Conservation (phyloP, 2,888 invertebrate genomes). For the Eustalomyia histrio region DNA sequence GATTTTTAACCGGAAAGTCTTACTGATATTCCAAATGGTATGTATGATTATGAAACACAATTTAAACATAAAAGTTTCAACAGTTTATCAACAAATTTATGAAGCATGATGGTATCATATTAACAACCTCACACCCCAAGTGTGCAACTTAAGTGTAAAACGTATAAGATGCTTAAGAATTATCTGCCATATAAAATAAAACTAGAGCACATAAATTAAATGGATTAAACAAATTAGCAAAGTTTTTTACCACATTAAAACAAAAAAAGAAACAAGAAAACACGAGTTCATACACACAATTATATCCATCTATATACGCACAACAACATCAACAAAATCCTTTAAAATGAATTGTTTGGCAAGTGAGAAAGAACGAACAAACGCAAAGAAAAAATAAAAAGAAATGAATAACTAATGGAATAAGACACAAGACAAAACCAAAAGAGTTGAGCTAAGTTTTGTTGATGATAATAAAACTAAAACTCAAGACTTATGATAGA, state of each 20-base stretch:
- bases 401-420: constrained; percentile 36
- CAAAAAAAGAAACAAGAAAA: neutral
- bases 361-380: constrained; percentile 14
- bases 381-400: constrained; percentile 2
- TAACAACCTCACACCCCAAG: constrained; percentile 13
- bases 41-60: neutral
- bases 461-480: constrained; percentile 12
- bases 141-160: neutral
- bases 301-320: constrained; percentile 4
- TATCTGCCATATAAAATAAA: constrained; percentile 39
- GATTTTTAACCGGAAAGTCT: too few species aligned
- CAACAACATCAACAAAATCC: constrained; percentile 43
- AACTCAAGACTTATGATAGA: constrained; percentile 34
- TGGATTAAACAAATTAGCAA: constrained; percentile 61
- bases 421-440: constrained; percentile 28
- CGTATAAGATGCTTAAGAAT: constrained; percentile 19
- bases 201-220: constrained; percentile 60
- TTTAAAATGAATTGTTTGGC: constrained; percentile 58
- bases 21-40: neutral
- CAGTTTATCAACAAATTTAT: constrained; percentile 22
- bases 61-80: neutral
- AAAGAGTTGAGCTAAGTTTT: constrained; percentile 19
- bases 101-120: constrained; percentile 41
- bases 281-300: neutral
- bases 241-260: constrained; percentile 30